These are phyloP conservation scores for Macaria notata DNA, from an alignment of 2,888 invertebrate species.

Conservation along the genomic window DNA sequence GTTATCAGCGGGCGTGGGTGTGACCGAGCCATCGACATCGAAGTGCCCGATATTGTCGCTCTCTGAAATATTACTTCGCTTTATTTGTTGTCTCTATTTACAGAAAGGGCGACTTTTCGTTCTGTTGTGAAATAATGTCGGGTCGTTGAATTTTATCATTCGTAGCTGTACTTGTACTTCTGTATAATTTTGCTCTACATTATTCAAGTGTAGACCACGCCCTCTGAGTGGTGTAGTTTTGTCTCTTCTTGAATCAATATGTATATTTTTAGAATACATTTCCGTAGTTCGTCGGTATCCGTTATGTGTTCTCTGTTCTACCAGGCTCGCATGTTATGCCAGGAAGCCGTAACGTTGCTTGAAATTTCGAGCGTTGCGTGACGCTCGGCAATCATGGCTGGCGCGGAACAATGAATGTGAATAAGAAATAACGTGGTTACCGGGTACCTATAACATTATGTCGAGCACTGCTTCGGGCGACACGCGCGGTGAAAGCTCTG, in stretches of 20 bases:
- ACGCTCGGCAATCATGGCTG: constrained; percentile 43
- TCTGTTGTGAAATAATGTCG: too few species aligned
- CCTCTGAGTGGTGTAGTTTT: too few species aligned
- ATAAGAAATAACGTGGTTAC: constrained; percentile 37
- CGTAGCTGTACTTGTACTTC: too few species aligned
- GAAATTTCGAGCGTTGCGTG: constrained; percentile 60
- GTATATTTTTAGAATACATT: too few species aligned
- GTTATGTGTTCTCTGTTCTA: constrained; percentile 13
- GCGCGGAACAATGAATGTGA: constrained; percentile 48
- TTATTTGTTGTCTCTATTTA: not conserved
- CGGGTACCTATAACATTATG: constrained; percentile 33
- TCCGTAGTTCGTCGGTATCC: not conserved
- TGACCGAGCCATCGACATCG: constrained; percentile 30
- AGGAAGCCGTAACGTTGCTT: constrained; percentile 24
- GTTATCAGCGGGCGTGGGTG: constrained; percentile 46
- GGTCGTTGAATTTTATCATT: too few species aligned
- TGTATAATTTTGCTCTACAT: too few species aligned
- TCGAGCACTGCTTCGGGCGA: constrained; percentile 41
- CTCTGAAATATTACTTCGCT: not conserved
- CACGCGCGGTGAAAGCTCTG: constrained; percentile 71
- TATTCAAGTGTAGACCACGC: too few species aligned
- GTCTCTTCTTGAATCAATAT: too few species aligned
- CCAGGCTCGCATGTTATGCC: constrained; percentile 27
- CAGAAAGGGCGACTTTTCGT: not conserved
- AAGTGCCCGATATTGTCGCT: constrained; percentile 38